Evolutionary conservation across 2,888 invertebrate genomes (phyloP), one percentile per base, ranked within the genome.

Genomic region (Philereme transversata): DNA sequence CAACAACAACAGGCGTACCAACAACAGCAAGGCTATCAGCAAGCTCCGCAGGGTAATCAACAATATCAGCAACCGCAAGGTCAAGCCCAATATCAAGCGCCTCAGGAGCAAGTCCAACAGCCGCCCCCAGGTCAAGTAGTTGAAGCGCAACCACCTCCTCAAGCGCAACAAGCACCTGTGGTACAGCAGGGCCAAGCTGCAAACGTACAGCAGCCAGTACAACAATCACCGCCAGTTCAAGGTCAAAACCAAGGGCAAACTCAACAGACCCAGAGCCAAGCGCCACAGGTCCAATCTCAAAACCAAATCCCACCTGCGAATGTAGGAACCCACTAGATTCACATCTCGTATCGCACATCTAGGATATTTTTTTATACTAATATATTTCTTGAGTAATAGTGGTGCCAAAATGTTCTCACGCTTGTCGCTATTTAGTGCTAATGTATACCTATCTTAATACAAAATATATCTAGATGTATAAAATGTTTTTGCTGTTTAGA

Each of bases 321-420:
- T 49, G 36, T 49, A 7, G 43, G 34, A 22, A 46, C 36, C 11
- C 49, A 52, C 11, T 51, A 51, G 43, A n/a, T 48, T 44, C 11
- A 48, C 38, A 56, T 34, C 5, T 5, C 8, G 38, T n/a, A 40
- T 49, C 9, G 43, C 35, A 51, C 49, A 41, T 34, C 34, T 51
- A 45, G 10, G n/a, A 10, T 34, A 5, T n/a, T 46, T n/a, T 47
- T 60, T 55, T 51, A 52, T 45, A 44, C 46, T 50, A 9, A 46
- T 54, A 52, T 11, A 5, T 22, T 46, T 6, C 43, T 5, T 35
- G 11, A 10, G 11, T 3, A 44, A 40, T 51, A 38, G 46, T 48
- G 36, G 76, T 81, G 79, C 77, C 77, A 78, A 79, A 77, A 72
- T 70, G 46, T 47, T 69, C 51, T 65, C 72, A 72, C 58, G 71